Evolutionary conservation across 2,797 vertebrate species (phyloP).

Genomic region (Clarias fuscus): DNA sequence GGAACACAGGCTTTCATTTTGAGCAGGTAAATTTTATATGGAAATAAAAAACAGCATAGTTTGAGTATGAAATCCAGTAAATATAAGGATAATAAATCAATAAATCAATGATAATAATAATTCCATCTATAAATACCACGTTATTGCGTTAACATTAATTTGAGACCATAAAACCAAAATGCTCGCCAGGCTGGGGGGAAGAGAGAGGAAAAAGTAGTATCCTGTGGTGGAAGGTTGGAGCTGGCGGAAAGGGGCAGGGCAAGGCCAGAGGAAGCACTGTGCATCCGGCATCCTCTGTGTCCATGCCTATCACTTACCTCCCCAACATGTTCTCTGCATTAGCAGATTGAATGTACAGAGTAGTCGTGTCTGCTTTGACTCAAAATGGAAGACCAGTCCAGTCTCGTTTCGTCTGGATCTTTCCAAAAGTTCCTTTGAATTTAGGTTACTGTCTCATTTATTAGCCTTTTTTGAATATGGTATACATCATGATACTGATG

Average conservation of each 20-base stretch:
- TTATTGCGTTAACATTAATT: neutral
- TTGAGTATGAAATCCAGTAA: neutral
- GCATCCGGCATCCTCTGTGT: slow-evolving; percentile 68
- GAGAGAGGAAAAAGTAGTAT: slow-evolving; percentile 49
- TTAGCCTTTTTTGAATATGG: neutral
- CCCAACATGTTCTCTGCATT: slow-evolving; percentile 20
- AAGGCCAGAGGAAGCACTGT: slow-evolving; percentile 66
- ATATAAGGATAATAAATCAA: no score
- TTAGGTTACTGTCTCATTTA: neutral
- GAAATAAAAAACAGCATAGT: neutral
- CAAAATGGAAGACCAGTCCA: neutral
- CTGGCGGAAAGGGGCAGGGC: slow-evolving; percentile 33
- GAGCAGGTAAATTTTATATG: neutral
- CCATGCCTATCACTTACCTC: slow-evolving; percentile 52
- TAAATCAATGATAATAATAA: neutral
- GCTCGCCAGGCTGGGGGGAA: slow-evolving; percentile 17
- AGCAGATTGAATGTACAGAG: slow-evolving; percentile 24
- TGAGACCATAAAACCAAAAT: neutral
- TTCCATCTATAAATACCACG: neutral
- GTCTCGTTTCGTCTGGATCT: neutral
- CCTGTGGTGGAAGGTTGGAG: slow-evolving; percentile 34
- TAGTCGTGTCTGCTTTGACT: neutral
- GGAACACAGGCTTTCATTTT: neutral
- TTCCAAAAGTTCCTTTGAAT: neutral
- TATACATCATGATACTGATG: neutral